These are phyloP conservation scores for Ormyrus thymus DNA, from an alignment of 2,888 invertebrate species.

Conservation along the genomic window DNA sequence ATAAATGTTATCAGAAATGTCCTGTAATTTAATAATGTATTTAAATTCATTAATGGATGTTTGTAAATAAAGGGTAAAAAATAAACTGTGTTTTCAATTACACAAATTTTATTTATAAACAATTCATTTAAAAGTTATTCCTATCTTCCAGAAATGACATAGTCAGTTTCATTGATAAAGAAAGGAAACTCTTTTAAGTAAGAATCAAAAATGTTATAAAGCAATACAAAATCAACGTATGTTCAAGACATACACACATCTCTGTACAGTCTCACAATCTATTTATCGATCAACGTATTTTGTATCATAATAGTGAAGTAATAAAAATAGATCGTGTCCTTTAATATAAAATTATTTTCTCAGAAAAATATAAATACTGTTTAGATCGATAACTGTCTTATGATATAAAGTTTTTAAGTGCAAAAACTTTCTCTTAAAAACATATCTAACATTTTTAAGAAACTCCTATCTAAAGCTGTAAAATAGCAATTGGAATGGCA, in stretches of 20 bases:
- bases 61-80: constrained; percentile 35
- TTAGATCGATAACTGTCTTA: constrained; percentile 53
- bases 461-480: constrained; percentile 37
- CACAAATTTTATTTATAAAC: constrained; percentile 58
- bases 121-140: constrained; percentile 55
- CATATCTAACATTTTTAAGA: constrained; percentile 44
- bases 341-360: constrained; percentile 43
- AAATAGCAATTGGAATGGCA: constrained; percentile 31
- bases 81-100: constrained; percentile 13
- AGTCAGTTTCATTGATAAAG: constrained; percentile 38
- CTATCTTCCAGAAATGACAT: constrained; percentile 41
- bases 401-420: constrained; percentile 27
- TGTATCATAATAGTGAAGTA: constrained; percentile 19
- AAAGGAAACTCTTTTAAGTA: constrained; percentile 21
- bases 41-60: background rate
- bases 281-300: constrained; percentile 32
- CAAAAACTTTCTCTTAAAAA: constrained; percentile 50
- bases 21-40: constrained; percentile 33
- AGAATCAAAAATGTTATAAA: constrained; percentile 36
- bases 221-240: constrained; percentile 51
- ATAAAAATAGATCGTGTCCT: constrained; percentile 49
- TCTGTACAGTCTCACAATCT: constrained; percentile 50
- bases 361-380: constrained; percentile 42
- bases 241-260: constrained; percentile 37
- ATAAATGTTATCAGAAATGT: background rate